Base-by-base conservation (phyloP, 2,888 invertebrate species). In the Epinotia nisella region DNA sequence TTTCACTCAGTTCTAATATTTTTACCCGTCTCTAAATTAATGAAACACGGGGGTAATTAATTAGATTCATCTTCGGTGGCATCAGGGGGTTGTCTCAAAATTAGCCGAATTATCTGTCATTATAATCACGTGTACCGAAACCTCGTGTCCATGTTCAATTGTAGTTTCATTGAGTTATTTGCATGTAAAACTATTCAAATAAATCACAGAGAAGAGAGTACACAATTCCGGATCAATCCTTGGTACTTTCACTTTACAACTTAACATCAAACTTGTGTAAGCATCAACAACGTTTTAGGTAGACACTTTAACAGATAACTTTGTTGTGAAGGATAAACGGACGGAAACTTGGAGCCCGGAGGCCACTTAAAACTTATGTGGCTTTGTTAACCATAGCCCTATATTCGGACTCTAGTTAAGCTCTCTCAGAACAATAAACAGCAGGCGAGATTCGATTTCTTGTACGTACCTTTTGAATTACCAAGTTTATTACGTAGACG, bases 331-430 rank as follows among this genome's bases (percentile, higher is more conserved):
- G 89, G 88, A 89, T 90, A 91, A 91, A 90, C 88, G 90, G 89
- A 87, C 85, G 79, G 80, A 78, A 91, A 91, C 90, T 92, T 88
- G 80, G 80, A 79, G 89, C 87, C 90, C 83, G 76, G 90, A 85
- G 92, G 90, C 91, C 90, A 92, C 91, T 92, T 92, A 89, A 91
- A 92, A 92, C 91, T 92, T 92, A 87, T 88, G 89, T 91, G 90
- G 90, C 91, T 92, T 90, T 87, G 90, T 89, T 90, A 89, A 86
- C 88, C 89, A 87, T 87, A 86, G 87, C 83, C 84, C 76, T 85
- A 87, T 86, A 86, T 87, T 84, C 82, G 78, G 81, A 83, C 83
- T 83, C 84, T 83, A 85, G 87, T 85, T 86, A 84, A 84, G 84
- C 82, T 82, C 85, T 79, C 78, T 81, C 78, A 80, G 81, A 82